phyloP scores from a whole-genome alignment of 2,113 vertebrate species.

The Aegotheles bennettii region DNA sequence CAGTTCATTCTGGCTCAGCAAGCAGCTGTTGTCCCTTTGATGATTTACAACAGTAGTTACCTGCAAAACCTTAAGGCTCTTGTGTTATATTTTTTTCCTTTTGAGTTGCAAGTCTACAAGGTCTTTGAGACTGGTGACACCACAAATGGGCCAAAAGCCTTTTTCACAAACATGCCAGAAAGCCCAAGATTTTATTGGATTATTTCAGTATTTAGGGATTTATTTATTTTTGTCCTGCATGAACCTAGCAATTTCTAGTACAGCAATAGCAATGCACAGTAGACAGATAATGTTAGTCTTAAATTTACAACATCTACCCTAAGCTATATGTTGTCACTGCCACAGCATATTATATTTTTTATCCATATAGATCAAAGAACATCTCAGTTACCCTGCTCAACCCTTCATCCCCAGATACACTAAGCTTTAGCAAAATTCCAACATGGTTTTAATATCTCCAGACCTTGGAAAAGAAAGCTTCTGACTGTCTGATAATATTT shows the following conservation, averaged over 20 bases:
- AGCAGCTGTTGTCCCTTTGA: not conserved
- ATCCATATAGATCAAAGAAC: not conserved
- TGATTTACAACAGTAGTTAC: not conserved
- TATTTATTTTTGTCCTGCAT: not conserved
- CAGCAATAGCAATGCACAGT: not conserved
- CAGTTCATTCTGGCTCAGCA: not conserved
- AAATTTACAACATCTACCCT: not conserved
- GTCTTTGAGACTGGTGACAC: not conserved
- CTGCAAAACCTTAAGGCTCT: not conserved
- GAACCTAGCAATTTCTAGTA: not conserved
- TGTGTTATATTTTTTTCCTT: not conserved
- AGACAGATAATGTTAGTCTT: not conserved
- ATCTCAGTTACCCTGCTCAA: not conserved
- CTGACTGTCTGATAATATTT: not conserved
- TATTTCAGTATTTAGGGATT: not conserved
- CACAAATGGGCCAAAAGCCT: not conserved
- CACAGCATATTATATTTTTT: not conserved
- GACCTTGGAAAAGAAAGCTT: not conserved
- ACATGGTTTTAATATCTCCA: not conserved
- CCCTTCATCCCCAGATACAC: not conserved
- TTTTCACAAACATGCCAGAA: accelerated
- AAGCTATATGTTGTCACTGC: not conserved
- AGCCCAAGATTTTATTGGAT: not conserved
- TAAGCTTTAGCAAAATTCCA: not conserved
- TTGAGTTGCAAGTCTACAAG: not conserved